These are phyloP conservation scores for Pseudorhiza aurosa DNA, from an alignment of 30 jellyfish, hydroid and myxozoan species.

Conservation along the genomic window DNA sequence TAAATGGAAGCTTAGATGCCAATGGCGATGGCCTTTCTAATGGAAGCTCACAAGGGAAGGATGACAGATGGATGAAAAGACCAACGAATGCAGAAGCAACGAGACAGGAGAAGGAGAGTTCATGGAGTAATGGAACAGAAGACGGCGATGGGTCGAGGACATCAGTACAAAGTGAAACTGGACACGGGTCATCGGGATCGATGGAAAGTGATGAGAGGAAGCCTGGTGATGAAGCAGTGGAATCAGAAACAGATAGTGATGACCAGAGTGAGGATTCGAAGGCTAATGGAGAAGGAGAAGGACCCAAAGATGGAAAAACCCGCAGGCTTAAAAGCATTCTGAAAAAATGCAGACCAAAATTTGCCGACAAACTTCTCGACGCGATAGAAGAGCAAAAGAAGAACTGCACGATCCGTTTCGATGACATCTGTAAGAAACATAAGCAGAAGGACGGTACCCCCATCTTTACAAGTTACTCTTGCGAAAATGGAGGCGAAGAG, in stretches of 20 bases:
- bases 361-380: constrained; percentile 47
- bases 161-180: too few species aligned
- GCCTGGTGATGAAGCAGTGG: neutral
- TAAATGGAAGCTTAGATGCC: neutral
- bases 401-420: constrained; percentile 36
- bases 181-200: neutral
- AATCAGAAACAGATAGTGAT: neutral
- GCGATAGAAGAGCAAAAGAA: constrained; percentile 42
- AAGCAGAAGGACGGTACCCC: constrained; percentile 31
- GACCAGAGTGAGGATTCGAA: neutral
- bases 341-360: constrained; percentile 43
- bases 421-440: constrained; percentile 19
- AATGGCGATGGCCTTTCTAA: neutral
- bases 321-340: neutral
- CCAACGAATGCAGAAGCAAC: neutral
- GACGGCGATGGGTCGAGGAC: too few species aligned
- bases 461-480: constrained; percentile 48
- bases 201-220: neutral
- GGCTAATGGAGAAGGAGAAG: neutral
- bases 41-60: neutral
- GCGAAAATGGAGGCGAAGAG: constrained; percentile 39
- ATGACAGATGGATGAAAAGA: neutral
- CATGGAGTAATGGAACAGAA: neutral
- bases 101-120: neutral
- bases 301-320: neutral